phyloP scores from a whole-genome alignment of 2,888 invertebrate species.

The Geotrupes spiniger region DNA sequence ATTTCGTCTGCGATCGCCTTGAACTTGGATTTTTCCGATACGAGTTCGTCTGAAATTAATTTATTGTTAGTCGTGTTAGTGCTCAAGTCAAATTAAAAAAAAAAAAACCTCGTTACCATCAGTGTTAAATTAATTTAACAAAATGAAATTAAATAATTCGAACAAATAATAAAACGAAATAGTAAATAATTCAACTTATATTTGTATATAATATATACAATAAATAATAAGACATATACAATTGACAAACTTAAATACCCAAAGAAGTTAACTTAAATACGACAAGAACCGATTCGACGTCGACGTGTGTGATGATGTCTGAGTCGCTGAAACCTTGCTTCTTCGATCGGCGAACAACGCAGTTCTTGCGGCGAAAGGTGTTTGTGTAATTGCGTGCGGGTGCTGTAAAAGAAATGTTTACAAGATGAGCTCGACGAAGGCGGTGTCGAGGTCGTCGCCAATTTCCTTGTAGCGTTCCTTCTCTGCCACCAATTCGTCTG shows the following conservation, averaged over 20 bases:
- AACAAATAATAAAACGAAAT: constrained; percentile 42
- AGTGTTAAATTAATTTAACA: background rate
- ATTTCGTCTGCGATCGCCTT: constrained; percentile 97
- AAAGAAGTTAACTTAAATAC: constrained; percentile 13
- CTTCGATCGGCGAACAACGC: constrained; percentile 5
- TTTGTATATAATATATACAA: constrained; percentile 35
- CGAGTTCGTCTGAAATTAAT: constrained; percentile 70
- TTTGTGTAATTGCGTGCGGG: background rate
- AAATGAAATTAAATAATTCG: background rate
- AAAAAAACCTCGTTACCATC: background rate
- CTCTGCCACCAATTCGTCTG: constrained; percentile 93
- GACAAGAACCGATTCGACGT: constrained; percentile 14
- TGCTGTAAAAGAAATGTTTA: constrained; percentile 34
- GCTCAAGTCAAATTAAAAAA: constrained; percentile 30
- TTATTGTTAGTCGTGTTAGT: constrained; percentile 25
- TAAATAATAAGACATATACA: constrained; percentile 22
- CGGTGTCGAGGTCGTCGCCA: constrained; percentile 99
- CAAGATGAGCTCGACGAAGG: constrained; percentile 91
- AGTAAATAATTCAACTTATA: constrained; percentile 34
- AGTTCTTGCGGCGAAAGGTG: constrained; percentile 14
- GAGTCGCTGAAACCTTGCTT: constrained; percentile 30
- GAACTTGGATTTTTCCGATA: constrained; percentile 93
- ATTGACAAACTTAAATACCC: constrained; percentile 19
- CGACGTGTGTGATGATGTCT: constrained; percentile 7
- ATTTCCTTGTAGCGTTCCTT: constrained; percentile 99